A percentile compares a stretch with the other conserved stretches of the same genome.
These are phyloP conservation scores for Rhinophrynus dorsalis DNA, from an alignment of 2,797 vertebrate species.

Conservation along the genomic window DNA sequence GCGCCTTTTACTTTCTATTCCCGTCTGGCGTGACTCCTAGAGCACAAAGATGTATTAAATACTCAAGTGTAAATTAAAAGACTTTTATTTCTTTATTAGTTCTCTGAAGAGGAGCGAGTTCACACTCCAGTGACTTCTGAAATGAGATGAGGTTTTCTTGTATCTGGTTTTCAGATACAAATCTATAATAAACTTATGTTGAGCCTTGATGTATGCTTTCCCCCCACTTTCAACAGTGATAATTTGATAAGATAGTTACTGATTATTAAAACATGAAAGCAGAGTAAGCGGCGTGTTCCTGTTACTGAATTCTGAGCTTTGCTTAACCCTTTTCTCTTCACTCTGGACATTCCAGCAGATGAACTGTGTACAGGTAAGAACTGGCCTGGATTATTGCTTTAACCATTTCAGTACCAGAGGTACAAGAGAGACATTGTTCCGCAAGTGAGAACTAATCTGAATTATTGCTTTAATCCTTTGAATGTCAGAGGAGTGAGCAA, in stretches of 20 bases:
- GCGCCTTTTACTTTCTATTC: not conserved
- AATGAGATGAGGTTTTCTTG: slow-evolving; percentile 31
- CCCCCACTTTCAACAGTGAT: not conserved
- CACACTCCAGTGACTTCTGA: slow-evolving; percentile 38
- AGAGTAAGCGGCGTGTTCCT: too few species aligned
- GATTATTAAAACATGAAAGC: slow-evolving; percentile 41
- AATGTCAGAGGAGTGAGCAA: too few species aligned
- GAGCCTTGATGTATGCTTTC: not conserved
- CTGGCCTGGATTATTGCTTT: too few species aligned
- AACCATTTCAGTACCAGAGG: too few species aligned
- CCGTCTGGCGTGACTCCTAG: not conserved
- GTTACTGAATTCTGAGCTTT: too few species aligned
- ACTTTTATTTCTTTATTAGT: slow-evolving; percentile 15
- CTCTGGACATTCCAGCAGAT: too few species aligned
- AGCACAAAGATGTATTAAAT: slow-evolving; percentile 28
- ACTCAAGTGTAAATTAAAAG: slow-evolving; percentile 13
- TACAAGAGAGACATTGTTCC: too few species aligned
- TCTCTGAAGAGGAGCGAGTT: slow-evolving; percentile 3
- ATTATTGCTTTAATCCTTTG: too few species aligned
- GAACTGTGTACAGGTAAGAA: too few species aligned
- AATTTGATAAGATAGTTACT: slow-evolving; percentile 24
- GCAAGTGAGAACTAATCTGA: too few species aligned
- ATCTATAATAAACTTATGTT: slow-evolving; percentile 33
- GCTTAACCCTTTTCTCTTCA: too few species aligned
- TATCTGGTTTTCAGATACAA: slow-evolving; percentile 27